Evolutionary conservation across 92 coral and sea anemone species (phyloP).

Genomic region (Parazoanthus atlanticus): DNA sequence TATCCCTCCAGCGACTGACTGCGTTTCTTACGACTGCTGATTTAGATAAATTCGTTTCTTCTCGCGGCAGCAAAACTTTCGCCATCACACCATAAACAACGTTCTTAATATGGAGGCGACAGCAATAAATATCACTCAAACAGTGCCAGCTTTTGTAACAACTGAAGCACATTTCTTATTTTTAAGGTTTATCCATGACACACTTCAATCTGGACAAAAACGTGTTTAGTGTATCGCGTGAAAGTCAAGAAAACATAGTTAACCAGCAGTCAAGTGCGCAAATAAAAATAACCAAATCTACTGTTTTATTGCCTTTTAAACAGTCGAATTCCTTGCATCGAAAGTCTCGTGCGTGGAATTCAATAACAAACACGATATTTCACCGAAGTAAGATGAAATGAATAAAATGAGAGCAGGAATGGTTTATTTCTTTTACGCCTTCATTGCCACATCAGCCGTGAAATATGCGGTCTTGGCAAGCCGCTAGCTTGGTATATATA

Average conservation of each 20-base stretch:
- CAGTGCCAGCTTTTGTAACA: too few relatives aligned
- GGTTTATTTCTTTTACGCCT: slow-evolving; percentile 2
- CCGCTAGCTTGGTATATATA: slow-evolving; percentile 37
- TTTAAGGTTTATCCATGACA: not conserved
- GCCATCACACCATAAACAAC: not conserved
- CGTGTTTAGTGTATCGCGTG: not conserved
- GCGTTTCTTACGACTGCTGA: too few relatives aligned
- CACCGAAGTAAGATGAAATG: not conserved
- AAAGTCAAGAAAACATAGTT: not conserved
- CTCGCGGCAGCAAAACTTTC: not conserved
- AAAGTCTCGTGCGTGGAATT: not conserved
- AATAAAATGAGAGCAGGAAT: not conserved
- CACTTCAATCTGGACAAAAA: not conserved
- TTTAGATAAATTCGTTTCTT: too few relatives aligned
- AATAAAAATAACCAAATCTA: not conserved
- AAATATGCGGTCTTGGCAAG: slow-evolving; percentile 42
- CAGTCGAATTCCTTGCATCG: not conserved
- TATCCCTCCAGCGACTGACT: not conserved
- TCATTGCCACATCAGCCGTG: slow-evolving; percentile 41
- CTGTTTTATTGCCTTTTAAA: not conserved
- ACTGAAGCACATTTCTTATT: too few relatives aligned
- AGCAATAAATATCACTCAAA: too few relatives aligned
- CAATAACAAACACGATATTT: not conserved
- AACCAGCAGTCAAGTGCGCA: not conserved
- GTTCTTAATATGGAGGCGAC: too few relatives aligned